Percentiles rank a stretch among this genome's conserved stretches.
These are phyloP conservation scores for Crax fasciolata DNA, from an alignment of 2,797 vertebrate genomes.

Conservation along the genomic window DNA sequence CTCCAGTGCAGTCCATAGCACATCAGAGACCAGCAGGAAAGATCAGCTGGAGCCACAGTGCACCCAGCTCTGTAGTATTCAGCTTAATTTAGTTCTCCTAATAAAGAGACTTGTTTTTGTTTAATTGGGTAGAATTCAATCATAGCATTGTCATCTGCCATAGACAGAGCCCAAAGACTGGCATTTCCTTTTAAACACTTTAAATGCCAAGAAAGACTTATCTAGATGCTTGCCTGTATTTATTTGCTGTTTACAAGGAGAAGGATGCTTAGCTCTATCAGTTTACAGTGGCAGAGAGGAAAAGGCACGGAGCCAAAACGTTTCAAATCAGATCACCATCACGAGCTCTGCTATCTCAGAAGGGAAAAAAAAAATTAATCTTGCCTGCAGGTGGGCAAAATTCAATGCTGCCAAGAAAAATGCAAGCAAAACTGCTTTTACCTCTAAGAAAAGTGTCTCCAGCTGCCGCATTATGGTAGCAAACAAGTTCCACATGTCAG, in stretches of 20 bases:
- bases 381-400: constrained; percentile 70
- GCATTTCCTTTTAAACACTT: constrained; percentile 13
- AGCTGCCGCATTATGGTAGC: constrained; percentile 60
- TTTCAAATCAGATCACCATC: constrained; percentile 60
- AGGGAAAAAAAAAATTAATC: constrained; percentile 21
- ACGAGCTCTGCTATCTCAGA: constrained; percentile 20
- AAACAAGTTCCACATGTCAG: constrained; percentile 74
- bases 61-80: not conserved
- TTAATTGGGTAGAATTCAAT: constrained; percentile 34
- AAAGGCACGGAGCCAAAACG: constrained; percentile 35
- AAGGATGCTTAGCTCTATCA: not conserved
- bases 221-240: not conserved
- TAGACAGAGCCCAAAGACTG: not conserved
- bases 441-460: constrained; percentile 61
- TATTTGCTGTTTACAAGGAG: not conserved
- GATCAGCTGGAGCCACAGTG: not conserved
- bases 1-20: not conserved
- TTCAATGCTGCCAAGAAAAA: constrained; percentile 66
- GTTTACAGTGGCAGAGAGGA: not conserved
- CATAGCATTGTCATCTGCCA: not conserved
- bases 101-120: not conserved
- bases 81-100: not conserved
- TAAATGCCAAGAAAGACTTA: not conserved
- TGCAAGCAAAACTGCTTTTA: constrained; percentile 62
- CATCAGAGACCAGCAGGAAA: not conserved